These are phyloP conservation scores for Aspidoscelis tigris DNA, from an alignment of 2,113 vertebrate species.

Conservation along the genomic window DNA sequence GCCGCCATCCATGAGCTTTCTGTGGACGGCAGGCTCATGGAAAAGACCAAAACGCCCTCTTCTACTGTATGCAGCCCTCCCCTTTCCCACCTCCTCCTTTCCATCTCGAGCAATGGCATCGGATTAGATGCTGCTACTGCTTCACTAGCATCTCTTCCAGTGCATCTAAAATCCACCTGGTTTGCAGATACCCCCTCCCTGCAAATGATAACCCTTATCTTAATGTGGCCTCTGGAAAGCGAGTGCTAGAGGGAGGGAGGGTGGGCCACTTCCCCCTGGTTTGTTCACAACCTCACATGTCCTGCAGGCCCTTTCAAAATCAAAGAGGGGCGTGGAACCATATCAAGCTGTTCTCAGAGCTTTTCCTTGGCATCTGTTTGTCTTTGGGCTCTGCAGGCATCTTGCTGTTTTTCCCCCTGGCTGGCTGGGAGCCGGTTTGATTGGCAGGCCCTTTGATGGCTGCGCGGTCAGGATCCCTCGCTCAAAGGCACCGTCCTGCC, in stretches of 20 bases:
- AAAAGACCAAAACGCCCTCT: too few species aligned
- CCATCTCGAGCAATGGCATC: too few species aligned
- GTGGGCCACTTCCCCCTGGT: neutral
- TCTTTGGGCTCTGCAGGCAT: neutral
- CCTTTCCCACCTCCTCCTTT: too few species aligned
- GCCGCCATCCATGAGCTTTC: too few species aligned
- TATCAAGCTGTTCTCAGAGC: too few species aligned
- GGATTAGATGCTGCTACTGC: too few species aligned
- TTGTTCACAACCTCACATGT: neutral
- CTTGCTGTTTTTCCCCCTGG: neutral
- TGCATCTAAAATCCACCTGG: neutral
- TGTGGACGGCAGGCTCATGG: too few species aligned
- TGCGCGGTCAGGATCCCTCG: neutral
- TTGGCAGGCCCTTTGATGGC: neutral
- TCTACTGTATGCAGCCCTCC: too few species aligned
- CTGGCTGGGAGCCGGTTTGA: neutral
- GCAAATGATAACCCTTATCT: too few species aligned
- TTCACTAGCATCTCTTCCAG: neutral
- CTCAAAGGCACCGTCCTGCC: neutral
- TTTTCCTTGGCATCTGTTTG: neutral
- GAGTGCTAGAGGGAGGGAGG: neutral
- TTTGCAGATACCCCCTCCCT: neutral
- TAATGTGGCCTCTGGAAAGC: neutral
- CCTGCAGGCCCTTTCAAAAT: neutral
- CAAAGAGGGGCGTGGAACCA: neutral